Evolutionary conservation across 2,888 invertebrate genomes (phyloP).

Genomic region (Myopa tessellatipennis): DNA sequence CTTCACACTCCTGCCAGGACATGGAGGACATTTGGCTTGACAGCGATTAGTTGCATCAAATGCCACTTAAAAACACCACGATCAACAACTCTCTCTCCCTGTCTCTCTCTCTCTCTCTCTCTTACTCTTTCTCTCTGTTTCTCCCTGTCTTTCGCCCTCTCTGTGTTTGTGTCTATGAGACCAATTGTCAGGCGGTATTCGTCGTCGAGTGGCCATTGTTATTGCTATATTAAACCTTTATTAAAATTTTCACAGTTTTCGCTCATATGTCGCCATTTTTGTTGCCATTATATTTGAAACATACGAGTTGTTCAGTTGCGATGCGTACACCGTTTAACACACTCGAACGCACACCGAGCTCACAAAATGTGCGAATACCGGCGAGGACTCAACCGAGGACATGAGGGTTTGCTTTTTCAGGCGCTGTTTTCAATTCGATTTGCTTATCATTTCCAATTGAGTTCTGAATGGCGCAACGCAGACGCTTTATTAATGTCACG

Average conservation of each 20-base stretch:
- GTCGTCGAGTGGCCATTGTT: not conserved
- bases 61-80: slow-evolving; percentile 20
- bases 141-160: not conserved
- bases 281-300: not conserved
- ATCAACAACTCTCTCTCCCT: not conserved
- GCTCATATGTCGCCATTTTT: slow-evolving; percentile 38
- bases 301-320: slow-evolving; percentile 8
- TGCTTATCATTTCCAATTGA: not conserved
- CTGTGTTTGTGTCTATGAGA: too few relatives aligned
- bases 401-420: slow-evolving; percentile 18
- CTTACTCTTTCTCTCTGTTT: not conserved
- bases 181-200: not conserved
- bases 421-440: not conserved
- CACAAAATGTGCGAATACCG: not conserved
- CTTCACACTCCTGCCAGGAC: not conserved
- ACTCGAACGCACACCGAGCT: not conserved
- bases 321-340: slow-evolving; percentile 5
- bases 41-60: slow-evolving; percentile 33
- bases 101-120: not conserved
- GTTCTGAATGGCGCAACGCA: not conserved
- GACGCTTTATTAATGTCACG: not conserved
- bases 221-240: not conserved
- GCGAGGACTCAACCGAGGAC: not conserved
- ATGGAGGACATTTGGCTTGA: slow-evolving; percentile 20
- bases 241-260: slow-evolving; percentile 24